Conservation (phyloP, 2,113 vertebrate genomes). For the Dolichotis patagonum region DNA sequence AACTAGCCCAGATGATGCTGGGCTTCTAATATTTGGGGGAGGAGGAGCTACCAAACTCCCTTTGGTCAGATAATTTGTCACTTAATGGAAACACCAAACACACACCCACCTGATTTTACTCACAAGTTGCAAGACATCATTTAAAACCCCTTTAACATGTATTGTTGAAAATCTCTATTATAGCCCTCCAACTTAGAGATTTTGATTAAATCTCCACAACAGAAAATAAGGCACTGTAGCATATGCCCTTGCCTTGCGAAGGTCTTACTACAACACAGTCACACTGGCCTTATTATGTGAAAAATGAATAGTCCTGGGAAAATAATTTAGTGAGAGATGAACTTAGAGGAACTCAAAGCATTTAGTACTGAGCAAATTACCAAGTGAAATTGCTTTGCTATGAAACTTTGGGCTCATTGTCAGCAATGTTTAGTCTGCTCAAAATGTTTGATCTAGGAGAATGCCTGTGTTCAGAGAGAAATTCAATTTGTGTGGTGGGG, state of each 20-base stretch:
- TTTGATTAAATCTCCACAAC: slow-evolving; percentile 84
- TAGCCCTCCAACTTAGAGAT: slow-evolving; percentile 76
- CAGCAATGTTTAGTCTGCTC: slow-evolving; percentile 86
- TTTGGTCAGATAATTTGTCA: slow-evolving; percentile 69
- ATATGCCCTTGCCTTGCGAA: slow-evolving; percentile 60
- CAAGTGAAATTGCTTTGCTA: slow-evolving; percentile 86
- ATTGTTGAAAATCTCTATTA: slow-evolving; percentile 86
- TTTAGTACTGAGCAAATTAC: slow-evolving; percentile 86
- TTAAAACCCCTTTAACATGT: slow-evolving; percentile 83
- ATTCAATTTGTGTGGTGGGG: slow-evolving; percentile 81
- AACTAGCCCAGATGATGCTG: slow-evolving; percentile 53
- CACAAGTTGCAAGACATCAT: slow-evolving; percentile 80
- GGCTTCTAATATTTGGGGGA: background rate
- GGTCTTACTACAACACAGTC: slow-evolving; percentile 61
- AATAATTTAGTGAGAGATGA: slow-evolving; percentile 88
- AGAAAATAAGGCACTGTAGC: slow-evolving; percentile 84
- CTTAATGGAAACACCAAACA: slow-evolving; percentile 64
- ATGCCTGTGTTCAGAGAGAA: slow-evolving; percentile 82
- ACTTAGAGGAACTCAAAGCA: slow-evolving; percentile 83
- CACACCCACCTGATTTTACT: slow-evolving; percentile 75
- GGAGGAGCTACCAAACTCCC: slow-evolving; percentile 42
- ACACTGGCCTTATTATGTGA: slow-evolving; percentile 79
- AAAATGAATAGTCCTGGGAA: slow-evolving; percentile 85
- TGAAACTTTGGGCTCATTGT: slow-evolving; percentile 87
- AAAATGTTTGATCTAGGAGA: slow-evolving; percentile 83